phyloP scores from a whole-genome alignment of 2,888 invertebrate genomes.

The Falcaria lacertinaria region DNA sequence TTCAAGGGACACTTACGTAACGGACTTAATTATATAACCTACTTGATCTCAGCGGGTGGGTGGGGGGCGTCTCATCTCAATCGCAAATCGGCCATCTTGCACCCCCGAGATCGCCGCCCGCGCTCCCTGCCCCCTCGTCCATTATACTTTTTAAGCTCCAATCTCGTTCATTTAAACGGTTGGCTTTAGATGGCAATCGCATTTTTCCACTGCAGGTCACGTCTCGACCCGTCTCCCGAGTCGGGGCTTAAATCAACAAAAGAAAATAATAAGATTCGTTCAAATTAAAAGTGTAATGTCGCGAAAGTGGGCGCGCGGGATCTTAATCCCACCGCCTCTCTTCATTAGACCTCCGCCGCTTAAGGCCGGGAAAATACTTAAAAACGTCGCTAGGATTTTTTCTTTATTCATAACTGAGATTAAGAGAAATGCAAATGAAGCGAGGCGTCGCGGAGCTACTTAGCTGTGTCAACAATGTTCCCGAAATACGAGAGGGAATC shows the following conservation, averaged over 20 bases:
- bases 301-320: slow-evolving; percentile 56
- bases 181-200: slow-evolving; percentile 85
- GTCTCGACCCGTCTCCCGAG: slow-evolving; percentile 80
- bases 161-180: slow-evolving; percentile 86
- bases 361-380: slow-evolving; percentile 56
- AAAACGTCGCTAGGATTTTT: slow-evolving; percentile 72
- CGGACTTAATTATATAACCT: slow-evolving; percentile 75
- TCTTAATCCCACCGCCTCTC: slow-evolving; percentile 64
- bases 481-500: slow-evolving; percentile 37
- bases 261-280: slow-evolving; percentile 85
- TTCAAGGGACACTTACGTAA: slow-evolving; percentile 45
- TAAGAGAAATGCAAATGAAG: slow-evolving; percentile 78
- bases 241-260: slow-evolving; percentile 85
- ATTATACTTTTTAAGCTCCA: slow-evolving; percentile 87
- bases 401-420: slow-evolving; percentile 79
- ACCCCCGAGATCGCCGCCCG: slow-evolving; percentile 73
- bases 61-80: slow-evolving; percentile 71
- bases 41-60: slow-evolving; percentile 66
- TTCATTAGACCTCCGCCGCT: slow-evolving; percentile 67
- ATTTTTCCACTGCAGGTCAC: slow-evolving; percentile 86
- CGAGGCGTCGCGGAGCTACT: slow-evolving; percentile 71
- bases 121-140: slow-evolving; percentile 72
- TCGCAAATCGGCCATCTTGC: slow-evolving; percentile 80
- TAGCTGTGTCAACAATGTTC: slow-evolving; percentile 75
- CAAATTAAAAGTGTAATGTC: slow-evolving; percentile 86